Base-by-base conservation (phyloP, 92 coral and sea anemone species). In the Epizoanthus scotinus region DNA sequence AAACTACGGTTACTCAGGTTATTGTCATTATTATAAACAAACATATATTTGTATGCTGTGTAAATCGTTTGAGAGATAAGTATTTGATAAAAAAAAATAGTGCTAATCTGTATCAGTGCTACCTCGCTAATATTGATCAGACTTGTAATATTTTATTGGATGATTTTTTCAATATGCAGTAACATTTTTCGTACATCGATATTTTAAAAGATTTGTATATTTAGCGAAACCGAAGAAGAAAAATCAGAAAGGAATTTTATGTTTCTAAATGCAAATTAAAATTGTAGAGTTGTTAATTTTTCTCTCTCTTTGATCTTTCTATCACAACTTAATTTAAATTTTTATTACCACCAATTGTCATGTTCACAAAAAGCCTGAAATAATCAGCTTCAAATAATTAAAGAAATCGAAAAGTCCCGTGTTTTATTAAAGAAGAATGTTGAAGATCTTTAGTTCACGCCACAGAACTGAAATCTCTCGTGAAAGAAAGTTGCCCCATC, bases 91-190 rank as follows among this genome's bases (percentile, higher is more conserved):
- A n/a, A 36, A 34, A 6, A 20, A 40, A 10, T 38, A 19, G 19
- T 9, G 67, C 40, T 34, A 34, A 34, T 34, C 3, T 34, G 40
- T 1, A 4, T 4, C 36, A 1, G 36, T 31, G 36, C 66, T 27
- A n/a, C n/a, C n/a, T n/a, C n/a, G n/a, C n/a, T n/a, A n/a, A n/a
- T n/a, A n/a, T n/a, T n/a, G n/a, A n/a, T n/a, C n/a, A n/a, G n/a
- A 69, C 20, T 42, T 14, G 14, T 74, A 58, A 36, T 74, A 56
- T 74, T 74, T 40, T 26, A 75, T 75, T 60, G 81, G 81, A 22
- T 17, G 50, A 60, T 14, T 59, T 21, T 59, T 75, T 25, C 81
- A 75, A 75, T 38, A 57, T 34, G 19, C n/a, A 59, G 26, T 24
- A 38, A 38, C 12, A 58, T 2, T 59, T 75, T 59, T 75, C 67